These are phyloP conservation scores for Adelges cooleyi DNA, from an alignment of 1,140 invertebrate genomes.

Conservation along the genomic window DNA sequence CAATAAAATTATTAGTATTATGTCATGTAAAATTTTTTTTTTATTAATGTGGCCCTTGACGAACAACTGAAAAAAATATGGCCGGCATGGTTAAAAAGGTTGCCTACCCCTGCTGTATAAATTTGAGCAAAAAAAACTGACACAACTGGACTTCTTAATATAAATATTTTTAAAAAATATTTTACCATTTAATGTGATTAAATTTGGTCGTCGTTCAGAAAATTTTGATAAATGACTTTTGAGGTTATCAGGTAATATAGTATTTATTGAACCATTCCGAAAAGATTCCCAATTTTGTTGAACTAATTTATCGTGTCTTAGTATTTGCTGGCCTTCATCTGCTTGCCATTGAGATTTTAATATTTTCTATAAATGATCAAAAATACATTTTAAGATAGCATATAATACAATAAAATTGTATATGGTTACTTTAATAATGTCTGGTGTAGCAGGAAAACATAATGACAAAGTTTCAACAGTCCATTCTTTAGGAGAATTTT, in stretches of 20 bases:
- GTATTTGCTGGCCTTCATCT: conserved; percentile 43
- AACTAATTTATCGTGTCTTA: conserved; percentile 50
- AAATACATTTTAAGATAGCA: no score
- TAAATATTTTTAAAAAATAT: no score
- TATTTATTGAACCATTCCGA: conserved; percentile 41
- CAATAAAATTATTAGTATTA: no score
- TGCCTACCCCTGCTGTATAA: background rate
- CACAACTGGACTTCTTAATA: no score
- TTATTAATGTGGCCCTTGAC: background rate
- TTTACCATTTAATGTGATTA: background rate
- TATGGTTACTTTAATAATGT: conserved; percentile 40
- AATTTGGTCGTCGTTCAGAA: conserved; percentile 4
- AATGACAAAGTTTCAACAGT: conserved; percentile 56
- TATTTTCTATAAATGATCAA: conserved; percentile 47
- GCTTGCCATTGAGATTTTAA: conserved; percentile 51
- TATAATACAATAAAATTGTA: background rate
- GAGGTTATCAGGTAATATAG: background rate
- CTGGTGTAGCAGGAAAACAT: conserved; percentile 62
- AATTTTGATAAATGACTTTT: conserved; percentile 3
- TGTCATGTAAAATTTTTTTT: no score
- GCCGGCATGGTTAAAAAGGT: background rate
- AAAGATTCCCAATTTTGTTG: conserved; percentile 55
- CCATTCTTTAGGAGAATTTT: conserved; percentile 58
- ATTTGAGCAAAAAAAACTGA: no score
- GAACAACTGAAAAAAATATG: background rate